Evolutionary conservation across 2,888 invertebrate species (phyloP).

Genomic region (Polymixis lichenea): DNA sequence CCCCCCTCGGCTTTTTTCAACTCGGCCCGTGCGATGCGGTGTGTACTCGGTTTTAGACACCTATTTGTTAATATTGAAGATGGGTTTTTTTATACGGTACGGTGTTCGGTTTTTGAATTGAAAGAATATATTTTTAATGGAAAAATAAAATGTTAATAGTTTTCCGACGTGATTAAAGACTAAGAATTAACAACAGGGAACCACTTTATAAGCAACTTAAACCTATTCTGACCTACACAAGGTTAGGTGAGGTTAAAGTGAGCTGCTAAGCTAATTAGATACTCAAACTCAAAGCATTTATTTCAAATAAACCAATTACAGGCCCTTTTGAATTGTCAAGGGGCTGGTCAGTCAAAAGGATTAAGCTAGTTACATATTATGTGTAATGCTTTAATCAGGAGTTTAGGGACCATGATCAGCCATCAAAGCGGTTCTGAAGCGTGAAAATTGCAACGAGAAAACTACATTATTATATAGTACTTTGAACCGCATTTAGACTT

Average conservation of each 20-base stretch:
- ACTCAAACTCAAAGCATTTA: no score
- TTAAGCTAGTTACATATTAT: background rate
- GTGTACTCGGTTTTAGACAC: slow-evolving; percentile 62
- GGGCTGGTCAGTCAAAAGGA: no score
- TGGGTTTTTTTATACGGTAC: slow-evolving; percentile 32
- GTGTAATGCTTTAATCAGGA: background rate
- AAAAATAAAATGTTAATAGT: slow-evolving; percentile 1
- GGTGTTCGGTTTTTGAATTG: slow-evolving; percentile 29
- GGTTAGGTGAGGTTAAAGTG: no score
- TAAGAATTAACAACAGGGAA: no score
- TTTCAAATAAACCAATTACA: no score
- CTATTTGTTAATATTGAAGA: slow-evolving; percentile 65
- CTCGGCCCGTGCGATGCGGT: slow-evolving; percentile 56
- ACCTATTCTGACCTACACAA: background rate
- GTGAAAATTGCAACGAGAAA: background rate
- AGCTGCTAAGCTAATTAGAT: background rate
- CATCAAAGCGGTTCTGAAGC: background rate
- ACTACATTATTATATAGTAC: background rate
- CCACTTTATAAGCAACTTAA: no score
- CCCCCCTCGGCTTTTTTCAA: slow-evolving; percentile 66
- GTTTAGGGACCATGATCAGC: background rate
- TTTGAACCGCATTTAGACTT: background rate
- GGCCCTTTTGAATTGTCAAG: no score
- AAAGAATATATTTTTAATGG: slow-evolving; percentile 29
- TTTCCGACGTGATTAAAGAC: background rate